A percentile compares a stretch with the other conserved stretches of the same genome.
phyloP scores from a whole-genome alignment of 2,888 invertebrate species.

The Leptinotarsa rubiginosa region DNA sequence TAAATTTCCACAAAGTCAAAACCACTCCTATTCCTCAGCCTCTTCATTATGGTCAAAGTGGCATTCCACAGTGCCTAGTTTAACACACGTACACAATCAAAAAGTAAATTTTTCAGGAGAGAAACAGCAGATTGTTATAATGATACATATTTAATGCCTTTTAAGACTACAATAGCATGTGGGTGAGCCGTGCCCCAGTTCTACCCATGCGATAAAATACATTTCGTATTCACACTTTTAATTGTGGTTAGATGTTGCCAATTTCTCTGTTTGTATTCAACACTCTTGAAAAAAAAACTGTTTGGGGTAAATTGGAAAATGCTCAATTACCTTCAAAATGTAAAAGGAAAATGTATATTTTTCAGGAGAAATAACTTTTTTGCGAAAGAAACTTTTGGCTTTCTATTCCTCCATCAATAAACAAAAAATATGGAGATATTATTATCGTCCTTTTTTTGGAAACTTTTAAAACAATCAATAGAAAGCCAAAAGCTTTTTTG shows the following conservation, averaged over 20 bases:
- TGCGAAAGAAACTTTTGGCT: no score
- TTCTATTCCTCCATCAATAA: no score
- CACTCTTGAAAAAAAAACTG: neutral
- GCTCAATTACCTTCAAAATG: no score
- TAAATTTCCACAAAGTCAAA: constrained; percentile 16
- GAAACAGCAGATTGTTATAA: constrained; percentile 34
- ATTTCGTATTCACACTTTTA: constrained; percentile 8
- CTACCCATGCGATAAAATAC: constrained; percentile 22
- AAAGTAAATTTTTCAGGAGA: constrained; percentile 22
- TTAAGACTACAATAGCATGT: constrained; percentile 43
- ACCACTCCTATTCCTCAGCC: constrained; percentile 21
- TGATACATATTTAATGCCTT: constrained; percentile 40
- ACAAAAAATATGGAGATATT: no score
- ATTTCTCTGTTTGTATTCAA: neutral
- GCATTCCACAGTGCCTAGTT: constrained; percentile 29
- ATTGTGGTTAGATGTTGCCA: constrained; percentile 3
- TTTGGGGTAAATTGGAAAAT: no score
- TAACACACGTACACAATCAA: constrained; percentile 20
- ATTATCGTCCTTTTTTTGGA: no score
- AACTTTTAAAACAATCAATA: no score
- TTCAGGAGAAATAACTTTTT: no score
- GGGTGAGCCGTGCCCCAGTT: constrained; percentile 42
- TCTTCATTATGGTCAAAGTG: constrained; percentile 23
- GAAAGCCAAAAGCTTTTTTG: no score
- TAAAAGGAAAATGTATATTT: no score